phyloP scores from a whole-genome alignment of 2,888 invertebrate species.

The Drosophila percnosoma region DNA sequence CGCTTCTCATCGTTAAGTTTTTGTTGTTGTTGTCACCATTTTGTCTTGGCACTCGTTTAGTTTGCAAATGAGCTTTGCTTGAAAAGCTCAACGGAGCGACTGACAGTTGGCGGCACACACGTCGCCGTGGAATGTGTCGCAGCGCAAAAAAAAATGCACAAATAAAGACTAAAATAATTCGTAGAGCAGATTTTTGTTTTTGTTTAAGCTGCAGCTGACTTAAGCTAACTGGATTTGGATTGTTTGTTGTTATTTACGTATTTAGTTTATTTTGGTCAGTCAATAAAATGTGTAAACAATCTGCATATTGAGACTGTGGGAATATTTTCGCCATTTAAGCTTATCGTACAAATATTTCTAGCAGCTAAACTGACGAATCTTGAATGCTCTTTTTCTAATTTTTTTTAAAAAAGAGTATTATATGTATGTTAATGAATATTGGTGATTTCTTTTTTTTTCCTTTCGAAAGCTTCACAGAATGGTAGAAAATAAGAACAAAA shows the following conservation, averaged over 20 bases:
- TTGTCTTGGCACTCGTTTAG: slow-evolving; percentile 61
- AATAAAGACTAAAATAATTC: not conserved
- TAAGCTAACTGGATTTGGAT: not conserved
- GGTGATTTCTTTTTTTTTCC: not conserved
- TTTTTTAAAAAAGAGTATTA: not conserved
- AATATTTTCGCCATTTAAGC: slow-evolving; percentile 23
- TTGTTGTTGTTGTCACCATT: slow-evolving; percentile 16
- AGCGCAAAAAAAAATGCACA: slow-evolving; percentile 11
- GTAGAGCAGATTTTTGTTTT: not conserved
- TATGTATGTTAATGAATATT: not conserved
- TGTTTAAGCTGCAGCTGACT: not conserved
- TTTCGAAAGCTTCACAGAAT: not conserved
- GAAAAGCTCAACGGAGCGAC: slow-evolving; percentile 50
- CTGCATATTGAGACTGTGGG: slow-evolving; percentile 17
- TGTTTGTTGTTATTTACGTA: not conserved
- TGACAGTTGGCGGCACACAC: slow-evolving; percentile 58
- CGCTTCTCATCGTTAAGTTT: slow-evolving; percentile 51
- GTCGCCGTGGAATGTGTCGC: slow-evolving; percentile 45
- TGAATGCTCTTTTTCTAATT: slow-evolving; percentile 8
- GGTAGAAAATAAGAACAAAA: not conserved
- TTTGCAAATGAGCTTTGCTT: slow-evolving; percentile 74
- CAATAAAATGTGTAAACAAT: slow-evolving; percentile 22
- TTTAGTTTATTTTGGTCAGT: slow-evolving; percentile 8
- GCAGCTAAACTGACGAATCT: not conserved
- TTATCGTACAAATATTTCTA: not conserved